phyloP scores from a whole-genome alignment of 1,140 invertebrate genomes.

The Philaenus spumarius region DNA sequence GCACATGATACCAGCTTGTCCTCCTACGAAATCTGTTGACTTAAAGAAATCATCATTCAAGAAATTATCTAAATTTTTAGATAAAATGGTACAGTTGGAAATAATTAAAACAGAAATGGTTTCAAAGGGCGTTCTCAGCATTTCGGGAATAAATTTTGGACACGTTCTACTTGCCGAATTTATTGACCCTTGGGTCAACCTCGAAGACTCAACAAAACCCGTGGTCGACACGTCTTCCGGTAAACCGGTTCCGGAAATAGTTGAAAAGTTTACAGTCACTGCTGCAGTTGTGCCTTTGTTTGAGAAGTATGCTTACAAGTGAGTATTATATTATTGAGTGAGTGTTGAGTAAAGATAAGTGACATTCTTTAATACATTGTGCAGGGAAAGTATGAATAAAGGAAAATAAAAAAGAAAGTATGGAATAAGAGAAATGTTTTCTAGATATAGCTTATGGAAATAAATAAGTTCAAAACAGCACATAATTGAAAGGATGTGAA shows the following conservation, averaged over 20 bases:
- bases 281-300: constrained; percentile 57
- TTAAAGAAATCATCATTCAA: constrained; percentile 86
- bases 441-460: too few relatives aligned
- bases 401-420: too few relatives aligned
- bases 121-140: constrained; percentile 57
- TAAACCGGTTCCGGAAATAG: constrained; percentile 46
- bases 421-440: too few relatives aligned
- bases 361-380: too few relatives aligned
- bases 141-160: constrained; percentile 48
- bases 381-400: too few relatives aligned
- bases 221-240: constrained; percentile 31
- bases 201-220: constrained; percentile 32
- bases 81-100: constrained; percentile 46
- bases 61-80: constrained; percentile 77
- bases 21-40: constrained; percentile 58
- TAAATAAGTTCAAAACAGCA: too few relatives aligned
- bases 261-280: constrained; percentile 64
- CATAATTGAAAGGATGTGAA: too few relatives aligned
- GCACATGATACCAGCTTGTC: constrained; percentile 68
- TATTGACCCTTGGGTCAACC: constrained; percentile 38
- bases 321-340: constrained; percentile 35
- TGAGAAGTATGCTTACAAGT: constrained; percentile 49
- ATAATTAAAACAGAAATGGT: constrained; percentile 47
- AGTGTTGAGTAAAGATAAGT: too few relatives aligned
- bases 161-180: constrained; percentile 47